phyloP scores from a whole-genome alignment of 1,140 invertebrate genomes.

The Ostrea denselamellosa region DNA sequence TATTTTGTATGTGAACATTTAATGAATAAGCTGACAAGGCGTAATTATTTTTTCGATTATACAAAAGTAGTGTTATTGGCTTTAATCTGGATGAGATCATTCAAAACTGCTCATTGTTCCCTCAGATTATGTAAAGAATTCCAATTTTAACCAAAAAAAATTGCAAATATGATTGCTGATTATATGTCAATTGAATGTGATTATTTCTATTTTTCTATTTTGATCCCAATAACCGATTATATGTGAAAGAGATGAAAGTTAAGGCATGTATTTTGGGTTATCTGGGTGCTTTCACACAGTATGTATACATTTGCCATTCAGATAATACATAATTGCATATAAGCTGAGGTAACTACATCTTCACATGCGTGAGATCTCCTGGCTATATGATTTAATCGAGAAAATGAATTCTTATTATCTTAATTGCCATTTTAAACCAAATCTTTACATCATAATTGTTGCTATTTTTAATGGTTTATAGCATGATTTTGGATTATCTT shows the following conservation, averaged over 20 bases:
- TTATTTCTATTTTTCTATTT: neutral
- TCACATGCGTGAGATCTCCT: neutral
- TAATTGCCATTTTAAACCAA: neutral
- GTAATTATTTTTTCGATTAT: neutral
- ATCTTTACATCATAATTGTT: neutral
- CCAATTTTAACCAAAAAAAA: neutral
- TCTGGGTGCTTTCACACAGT: neutral
- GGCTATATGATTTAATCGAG: constrained; percentile 22
- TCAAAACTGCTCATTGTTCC: neutral
- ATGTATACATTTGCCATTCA: neutral
- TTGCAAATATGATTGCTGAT: neutral
- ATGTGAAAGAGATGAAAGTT: neutral
- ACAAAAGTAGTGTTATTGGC: neutral
- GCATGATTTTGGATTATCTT: too few relatives aligned
- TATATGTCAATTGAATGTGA: neutral
- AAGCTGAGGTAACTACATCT: neutral
- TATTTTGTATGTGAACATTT: neutral
- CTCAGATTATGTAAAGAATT: neutral
- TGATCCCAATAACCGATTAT: neutral
- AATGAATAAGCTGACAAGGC: neutral
- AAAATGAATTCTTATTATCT: constrained; percentile 15
- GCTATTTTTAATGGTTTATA: too few relatives aligned
- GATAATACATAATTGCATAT: constrained; percentile 28
- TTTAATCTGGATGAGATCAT: neutral
- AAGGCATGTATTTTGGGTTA: neutral